Conservation (phyloP, 1,140 invertebrate species). For the Halesus radiatus region DNA sequence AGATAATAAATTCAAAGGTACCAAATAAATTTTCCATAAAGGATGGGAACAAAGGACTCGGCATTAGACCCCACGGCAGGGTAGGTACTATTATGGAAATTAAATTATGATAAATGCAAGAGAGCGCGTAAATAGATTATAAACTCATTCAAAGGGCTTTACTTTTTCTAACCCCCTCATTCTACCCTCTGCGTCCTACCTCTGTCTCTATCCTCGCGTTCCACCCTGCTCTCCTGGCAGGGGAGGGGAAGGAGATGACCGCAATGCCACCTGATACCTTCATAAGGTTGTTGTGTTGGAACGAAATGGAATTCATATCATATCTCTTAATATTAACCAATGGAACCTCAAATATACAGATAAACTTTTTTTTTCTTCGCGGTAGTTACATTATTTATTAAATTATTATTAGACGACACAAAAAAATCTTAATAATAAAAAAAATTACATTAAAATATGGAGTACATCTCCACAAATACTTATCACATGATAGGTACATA, state of each 20-base stretch:
- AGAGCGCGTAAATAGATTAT: conserved; percentile 58
- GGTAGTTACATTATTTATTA: too few species aligned
- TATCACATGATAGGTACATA: too few species aligned
- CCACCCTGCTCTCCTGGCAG: neutral
- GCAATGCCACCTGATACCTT: conserved; percentile 42
- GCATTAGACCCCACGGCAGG: conserved; percentile 43
- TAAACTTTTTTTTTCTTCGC: too few species aligned
- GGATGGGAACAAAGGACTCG: conserved; percentile 42
- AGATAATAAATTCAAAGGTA: conserved; percentile 41
- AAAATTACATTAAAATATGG: too few species aligned
- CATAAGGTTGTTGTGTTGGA: neutral
- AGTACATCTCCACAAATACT: too few species aligned
- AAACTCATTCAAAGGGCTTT: conserved; percentile 58
- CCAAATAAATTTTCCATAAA: conserved; percentile 48
- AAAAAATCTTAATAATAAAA: too few species aligned
- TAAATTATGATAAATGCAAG: conserved; percentile 59
- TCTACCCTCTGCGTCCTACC: conserved; percentile 14
- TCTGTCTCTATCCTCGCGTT: conserved; percentile 2
- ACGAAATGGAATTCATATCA: too few species aligned
- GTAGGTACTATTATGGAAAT: conserved; percentile 57
- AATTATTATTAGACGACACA: too few species aligned
- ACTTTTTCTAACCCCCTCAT: conserved; percentile 45
- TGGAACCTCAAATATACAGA: too few species aligned
- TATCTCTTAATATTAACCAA: too few species aligned
- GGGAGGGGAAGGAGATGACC: conserved; percentile 45